Evolutionary conservation across 2,888 invertebrate species (phyloP), one percentile per base, ranked within the genome.

Genomic region (Theretra japonica): DNA sequence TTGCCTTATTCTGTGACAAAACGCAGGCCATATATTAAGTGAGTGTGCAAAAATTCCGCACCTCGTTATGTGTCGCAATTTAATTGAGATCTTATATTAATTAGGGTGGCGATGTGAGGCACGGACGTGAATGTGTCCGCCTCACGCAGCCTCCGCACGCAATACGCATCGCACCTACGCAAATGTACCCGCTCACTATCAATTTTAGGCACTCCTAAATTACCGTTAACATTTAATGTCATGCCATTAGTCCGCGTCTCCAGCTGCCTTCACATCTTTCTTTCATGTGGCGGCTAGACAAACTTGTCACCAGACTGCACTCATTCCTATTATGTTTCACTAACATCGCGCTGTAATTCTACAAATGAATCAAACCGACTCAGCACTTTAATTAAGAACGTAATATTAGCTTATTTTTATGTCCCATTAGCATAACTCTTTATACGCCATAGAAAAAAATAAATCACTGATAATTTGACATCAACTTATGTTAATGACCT

Each of bases 61-160:
- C 85, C 89, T 91, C 90, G 88, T 91, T 92, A 91, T 92, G 90
- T 93, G 93, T 94, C 91, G 91, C 92, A 87, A 89, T 94, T 94
- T 94, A 94, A 95, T 95, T 94, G 94, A 95, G 94, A 94, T 94
- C 93, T 93, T 94, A 94, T 94, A 94, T 94, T 95, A 94, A 94
- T 94, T 94, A 94, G 94, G 88, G 90, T 88, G 90, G 84, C 88
- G 85, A 91, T 89, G 92, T 91, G 93, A 90, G 86, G 86, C 87
- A 85, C 83, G 85, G 84, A 84, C 82, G 86, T 86, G 89, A 92
- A 94, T 91, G 92, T 91, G 91, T 82, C 89, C 88, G 88, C 88
- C 92, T 87, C 94, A 94, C 94, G 94, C 94, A 94, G 87, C 83
- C 85, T 81, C 85, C 78, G 86, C 94, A 92, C 93, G 93, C 93